Conservation (phyloP, 2,888 invertebrate species). For the Scaptomyza parva region DNA sequence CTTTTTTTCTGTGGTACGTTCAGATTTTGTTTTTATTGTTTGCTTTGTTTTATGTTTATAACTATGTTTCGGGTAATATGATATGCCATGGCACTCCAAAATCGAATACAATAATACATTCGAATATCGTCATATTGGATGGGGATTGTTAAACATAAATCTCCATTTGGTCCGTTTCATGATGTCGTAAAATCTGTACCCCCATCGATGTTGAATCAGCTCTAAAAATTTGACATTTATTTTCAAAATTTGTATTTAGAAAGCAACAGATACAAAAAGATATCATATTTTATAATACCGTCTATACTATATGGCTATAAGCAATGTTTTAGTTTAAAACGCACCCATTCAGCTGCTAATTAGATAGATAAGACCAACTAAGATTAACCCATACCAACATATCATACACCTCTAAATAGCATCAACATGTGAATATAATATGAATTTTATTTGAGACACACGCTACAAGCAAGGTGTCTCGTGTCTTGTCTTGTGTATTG, state of each 20-base stretch:
- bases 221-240: conserved; percentile 70
- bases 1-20: conserved; percentile 61
- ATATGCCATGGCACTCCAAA: conserved; percentile 59
- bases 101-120: conserved; percentile 18
- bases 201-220: conserved; percentile 59
- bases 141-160: conserved; percentile 57
- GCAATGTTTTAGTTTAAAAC: conserved; percentile 47
- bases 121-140: conserved; percentile 27
- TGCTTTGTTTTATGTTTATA: conserved; percentile 52
- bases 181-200: conserved; percentile 68
- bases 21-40: conserved; percentile 36
- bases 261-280: conserved; percentile 63
- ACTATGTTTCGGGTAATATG: conserved; percentile 43
- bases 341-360: conserved; percentile 72
- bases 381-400: conserved; percentile 32
- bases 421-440: neutral
- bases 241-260: conserved; percentile 71
- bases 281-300: conserved; percentile 67
- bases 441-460: conserved; percentile 43
- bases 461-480: conserved; percentile 23
- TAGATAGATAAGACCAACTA: conserved; percentile 65
- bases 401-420: conserved; percentile 16
- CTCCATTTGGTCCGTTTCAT: conserved; percentile 55
- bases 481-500: conserved; percentile 7
- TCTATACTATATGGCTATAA: conserved; percentile 30